Evolutionary conservation across 2,797 vertebrate species (phyloP).

Genomic region (Poeciliopsis turneri): DNA sequence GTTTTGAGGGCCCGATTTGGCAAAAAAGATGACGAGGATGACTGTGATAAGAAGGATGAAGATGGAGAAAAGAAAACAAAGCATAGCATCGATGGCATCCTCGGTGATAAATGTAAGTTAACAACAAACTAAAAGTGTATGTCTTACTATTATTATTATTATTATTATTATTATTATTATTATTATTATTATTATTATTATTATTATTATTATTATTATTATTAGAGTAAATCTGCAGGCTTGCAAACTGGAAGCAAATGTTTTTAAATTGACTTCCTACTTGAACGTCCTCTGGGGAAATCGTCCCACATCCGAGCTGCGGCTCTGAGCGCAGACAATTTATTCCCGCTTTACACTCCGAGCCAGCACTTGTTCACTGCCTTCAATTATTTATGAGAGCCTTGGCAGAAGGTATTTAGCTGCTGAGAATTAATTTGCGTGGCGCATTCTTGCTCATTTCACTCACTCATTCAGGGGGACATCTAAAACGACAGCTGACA

Average conservation of each 20-base stretch:
- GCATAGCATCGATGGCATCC: constrained; percentile 98
- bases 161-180: constrained; percentile 60
- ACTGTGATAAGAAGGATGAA: constrained; percentile 97
- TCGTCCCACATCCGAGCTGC: constrained; percentile 63
- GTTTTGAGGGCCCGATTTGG: constrained; percentile 99
- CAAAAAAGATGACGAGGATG: constrained; percentile 98
- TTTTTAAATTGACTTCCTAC: constrained; percentile 60
- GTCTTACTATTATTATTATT: constrained; percentile 44
- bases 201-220: constrained; percentile 56
- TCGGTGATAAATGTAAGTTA: constrained; percentile 97
- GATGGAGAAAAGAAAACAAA: constrained; percentile 98
- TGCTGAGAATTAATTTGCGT: constrained; percentile 94
- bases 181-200: constrained; percentile 49
- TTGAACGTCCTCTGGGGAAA: constrained; percentile 72
- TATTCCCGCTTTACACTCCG: constrained; percentile 73
- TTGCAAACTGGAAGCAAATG: constrained; percentile 57
- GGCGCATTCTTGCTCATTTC: constrained; percentile 82
- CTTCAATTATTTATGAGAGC: constrained; percentile 87
- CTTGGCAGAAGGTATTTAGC: constrained; percentile 78
- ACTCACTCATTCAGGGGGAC: constrained; percentile 85
- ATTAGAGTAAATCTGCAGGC: constrained; percentile 33
- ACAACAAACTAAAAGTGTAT: constrained; percentile 67
- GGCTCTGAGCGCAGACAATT: constrained; percentile 65
- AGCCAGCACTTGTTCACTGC: constrained; percentile 73
- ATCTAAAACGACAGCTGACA: constrained; percentile 89